Percentiles rank a stretch among this genome's conserved stretches.
phyloP scores from a whole-genome alignment of 2,113 vertebrate genomes.

The Myodes glareolus region DNA sequence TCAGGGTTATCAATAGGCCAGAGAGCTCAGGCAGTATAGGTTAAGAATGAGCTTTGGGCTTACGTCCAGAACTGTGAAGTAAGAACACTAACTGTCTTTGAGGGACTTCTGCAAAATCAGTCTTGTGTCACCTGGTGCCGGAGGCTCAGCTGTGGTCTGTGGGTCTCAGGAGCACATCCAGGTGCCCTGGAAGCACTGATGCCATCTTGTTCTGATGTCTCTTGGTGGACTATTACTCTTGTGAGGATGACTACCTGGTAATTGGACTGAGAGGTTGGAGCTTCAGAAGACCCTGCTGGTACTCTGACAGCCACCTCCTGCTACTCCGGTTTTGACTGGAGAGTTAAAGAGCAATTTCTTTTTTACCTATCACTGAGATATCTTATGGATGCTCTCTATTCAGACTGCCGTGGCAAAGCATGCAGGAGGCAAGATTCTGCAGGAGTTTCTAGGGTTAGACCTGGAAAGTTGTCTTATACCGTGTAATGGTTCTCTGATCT shows the following conservation, averaged over 20 bases:
- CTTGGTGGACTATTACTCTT: background rate
- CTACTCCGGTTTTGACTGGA: background rate
- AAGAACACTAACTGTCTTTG: background rate
- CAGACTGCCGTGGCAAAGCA: background rate
- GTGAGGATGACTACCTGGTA: background rate
- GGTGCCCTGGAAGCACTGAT: background rate
- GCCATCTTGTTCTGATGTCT: background rate
- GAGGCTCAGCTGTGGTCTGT: background rate
- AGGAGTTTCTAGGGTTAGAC: background rate
- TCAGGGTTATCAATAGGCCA: background rate
- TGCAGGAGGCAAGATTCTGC: background rate
- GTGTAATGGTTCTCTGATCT: background rate
- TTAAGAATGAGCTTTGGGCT: background rate
- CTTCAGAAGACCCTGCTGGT: background rate
- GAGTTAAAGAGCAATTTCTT: background rate
- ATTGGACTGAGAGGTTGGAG: rapidly evolving
- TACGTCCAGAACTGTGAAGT: rapidly evolving
- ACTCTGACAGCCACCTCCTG: background rate
- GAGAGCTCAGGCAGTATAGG: background rate
- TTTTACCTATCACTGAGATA: background rate
- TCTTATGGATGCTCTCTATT: background rate
- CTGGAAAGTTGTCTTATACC: background rate
- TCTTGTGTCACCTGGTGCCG: background rate
- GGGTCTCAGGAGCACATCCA: background rate
- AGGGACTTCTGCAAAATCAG: background rate